These are phyloP conservation scores for Eudemis profundana DNA, from an alignment of 2,888 invertebrate species.

Conservation along the genomic window DNA sequence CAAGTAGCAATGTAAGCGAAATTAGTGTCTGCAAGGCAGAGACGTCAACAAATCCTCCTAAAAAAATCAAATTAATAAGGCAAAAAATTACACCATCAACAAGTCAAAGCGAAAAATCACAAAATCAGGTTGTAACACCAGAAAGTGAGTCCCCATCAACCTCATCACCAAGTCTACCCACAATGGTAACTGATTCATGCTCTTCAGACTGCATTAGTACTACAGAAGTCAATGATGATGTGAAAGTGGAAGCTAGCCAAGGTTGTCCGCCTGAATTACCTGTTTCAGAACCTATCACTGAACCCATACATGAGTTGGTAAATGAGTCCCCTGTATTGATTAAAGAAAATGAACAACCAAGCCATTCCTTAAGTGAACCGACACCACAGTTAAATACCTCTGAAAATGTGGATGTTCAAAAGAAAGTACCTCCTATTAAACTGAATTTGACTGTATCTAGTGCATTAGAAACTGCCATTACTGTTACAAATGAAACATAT, in stretches of 20 bases:
- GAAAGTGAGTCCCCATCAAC: conserved; percentile 74
- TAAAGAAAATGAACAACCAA: conserved; percentile 47
- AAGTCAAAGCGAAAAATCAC: conserved; percentile 57
- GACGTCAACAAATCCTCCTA: conserved; percentile 74
- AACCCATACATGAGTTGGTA: conserved; percentile 27
- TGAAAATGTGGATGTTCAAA: conserved; percentile 46
- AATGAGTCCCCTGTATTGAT: conserved; percentile 33
- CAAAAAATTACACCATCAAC: conserved; percentile 67
- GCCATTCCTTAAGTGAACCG: conserved; percentile 8
- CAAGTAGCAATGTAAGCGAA: conserved; percentile 79
- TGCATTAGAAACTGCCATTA: conserved; percentile 48
- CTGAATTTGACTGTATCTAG: conserved; percentile 58
- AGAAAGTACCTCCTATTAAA: conserved; percentile 66
- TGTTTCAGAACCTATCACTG: not conserved
- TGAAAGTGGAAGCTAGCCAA: conserved; percentile 34
- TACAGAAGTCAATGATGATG: conserved; percentile 49
- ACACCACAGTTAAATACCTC: conserved; percentile 12
- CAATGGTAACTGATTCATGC: conserved; percentile 52
- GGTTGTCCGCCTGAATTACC: conserved; percentile 1
- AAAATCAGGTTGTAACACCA: conserved; percentile 51
- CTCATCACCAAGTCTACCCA: conserved; percentile 55
- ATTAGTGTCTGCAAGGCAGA: conserved; percentile 82
- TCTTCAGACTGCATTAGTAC: conserved; percentile 54
- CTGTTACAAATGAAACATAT: conserved; percentile 43
- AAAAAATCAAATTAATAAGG: conserved; percentile 80